A percentile compares a stretch with the other conserved stretches of the same genome.
Conservation (phyloP, 2,797 vertebrate species). For the Xerus rutilus region DNA sequence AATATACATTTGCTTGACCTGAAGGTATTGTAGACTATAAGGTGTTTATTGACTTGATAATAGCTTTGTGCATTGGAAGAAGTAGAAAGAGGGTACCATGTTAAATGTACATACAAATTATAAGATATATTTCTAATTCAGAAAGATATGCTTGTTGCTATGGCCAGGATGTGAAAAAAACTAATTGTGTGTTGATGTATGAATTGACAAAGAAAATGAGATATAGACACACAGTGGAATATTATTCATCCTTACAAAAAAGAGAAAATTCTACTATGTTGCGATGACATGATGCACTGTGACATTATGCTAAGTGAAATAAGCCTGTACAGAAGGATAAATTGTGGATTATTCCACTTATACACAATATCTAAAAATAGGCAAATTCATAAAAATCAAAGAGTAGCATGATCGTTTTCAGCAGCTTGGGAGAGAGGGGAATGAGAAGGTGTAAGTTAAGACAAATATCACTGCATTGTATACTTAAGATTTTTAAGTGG, state of each 20-base stretch:
- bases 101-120: background rate
- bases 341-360: background rate
- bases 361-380: background rate
- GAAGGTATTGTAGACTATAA: background rate
- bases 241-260: background rate
- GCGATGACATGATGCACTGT: background rate
- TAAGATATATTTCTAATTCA: background rate
- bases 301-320: background rate
- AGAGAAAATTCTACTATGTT: background rate
- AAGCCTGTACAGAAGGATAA: background rate
- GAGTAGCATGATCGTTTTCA: background rate
- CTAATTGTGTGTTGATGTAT: background rate
- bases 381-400: background rate
- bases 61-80: background rate
- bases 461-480: background rate
- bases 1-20: conserved; percentile 6
- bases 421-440: background rate
- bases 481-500: background rate
- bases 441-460: background rate
- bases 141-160: background rate
- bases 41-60: background rate
- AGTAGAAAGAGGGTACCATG: background rate
- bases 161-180: background rate
- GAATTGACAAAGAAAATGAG: background rate
- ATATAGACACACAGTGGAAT: background rate